Base-by-base conservation (phyloP, 2,888 invertebrate species). In the Lepetodrilus schrolli region DNA sequence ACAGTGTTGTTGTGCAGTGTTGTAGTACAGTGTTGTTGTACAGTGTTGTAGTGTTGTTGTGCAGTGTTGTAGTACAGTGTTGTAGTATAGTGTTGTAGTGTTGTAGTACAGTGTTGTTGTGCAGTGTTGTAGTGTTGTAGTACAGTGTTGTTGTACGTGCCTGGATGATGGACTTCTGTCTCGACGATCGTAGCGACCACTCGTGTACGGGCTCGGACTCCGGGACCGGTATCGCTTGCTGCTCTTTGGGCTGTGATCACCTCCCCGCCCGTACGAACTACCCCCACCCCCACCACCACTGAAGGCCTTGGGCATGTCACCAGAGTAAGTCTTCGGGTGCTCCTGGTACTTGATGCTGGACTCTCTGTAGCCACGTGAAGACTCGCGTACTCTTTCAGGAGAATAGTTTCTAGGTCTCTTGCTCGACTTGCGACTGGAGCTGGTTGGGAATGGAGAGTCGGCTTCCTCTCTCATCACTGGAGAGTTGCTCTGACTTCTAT, bases 401-500 rank as follows among this genome's bases (percentile, higher is more conserved):
- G 78, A 71, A n/a, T 66, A 70, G 23, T 71, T 72, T 36, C 66
- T 65, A 10, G 74, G 81, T 50, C 84, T 73, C 74, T 84, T 84
- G 75, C 80, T 82, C 69, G 80, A 77, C 76, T 83, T 83, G 43
- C 81, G 77, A 38, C 74, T 79, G 49, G 78, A 73, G 74, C 72
- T 76, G 74, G 79, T 80, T 30, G 79, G 76, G 51, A 78, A 77
- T 68, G 74, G 74, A 74, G 83, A 82, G n/a, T n/a, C n/a, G 80
- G 83, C 82, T 74, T 78, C 75, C 70, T 82, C 83, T 50, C 74
- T 77, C 70, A 81, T 78, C 66, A 79, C 80, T 75, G 85, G 85
- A 10, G 87, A 87, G 66, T 82, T 82, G 73, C 85, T 86, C 74
- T 80, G 82, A 78, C 85, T 84, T 65, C 85, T 72, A 36, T 79